Evolutionary conservation across 2,797 vertebrate genomes (phyloP), one percentile per base, ranked within the genome.

Genomic region (Cetoscarus ocellatus): DNA sequence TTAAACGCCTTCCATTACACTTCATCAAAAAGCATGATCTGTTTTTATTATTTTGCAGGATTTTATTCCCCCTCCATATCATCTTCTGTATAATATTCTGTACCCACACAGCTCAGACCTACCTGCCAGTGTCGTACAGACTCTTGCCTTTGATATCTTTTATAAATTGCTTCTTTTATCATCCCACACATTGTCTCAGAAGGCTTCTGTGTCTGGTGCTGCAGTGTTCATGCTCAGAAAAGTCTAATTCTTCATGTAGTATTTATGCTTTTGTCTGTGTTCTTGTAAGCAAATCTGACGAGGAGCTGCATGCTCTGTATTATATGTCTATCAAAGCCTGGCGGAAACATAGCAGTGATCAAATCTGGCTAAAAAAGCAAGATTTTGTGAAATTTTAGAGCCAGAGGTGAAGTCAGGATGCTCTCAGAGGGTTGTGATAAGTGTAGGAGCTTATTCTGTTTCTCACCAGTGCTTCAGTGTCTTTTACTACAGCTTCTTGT

Each of bases 1-100:
- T 93, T 93, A 91, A 92, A 92, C 91, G 87, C 91, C 91, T 93
- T 94, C 86, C 94, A 95, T 94, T 93, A 91, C 90, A 89, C 88
- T 93, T 86, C 73, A 77, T 85, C 91, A 90, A 91, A 91, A 92
- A 86, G 93, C 94, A 95, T 95, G 92, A 84, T 71, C 27, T 27
- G 27, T 27, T 90, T 73, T 59, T 80, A 83, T 79, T 58, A 52
- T 82, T 93, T 81, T 64, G 64, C 75, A 87, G 86, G 88, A 77
- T 91, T 91, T 85, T 81, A 77, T 86, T 84, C 79, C 67, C 77
- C 69, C 67, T 83, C 71, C 91, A 91, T 90, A 84, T 84, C 61
- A 72, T 89, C 67, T 75, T 89, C 84, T 91, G 84, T 86, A 89
- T 89, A 91, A 89, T 86, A 88, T 70, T 78, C 77, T 85, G 75